Conservation (phyloP, 2,888 invertebrate genomes). For the Acleris holmiana region DNA sequence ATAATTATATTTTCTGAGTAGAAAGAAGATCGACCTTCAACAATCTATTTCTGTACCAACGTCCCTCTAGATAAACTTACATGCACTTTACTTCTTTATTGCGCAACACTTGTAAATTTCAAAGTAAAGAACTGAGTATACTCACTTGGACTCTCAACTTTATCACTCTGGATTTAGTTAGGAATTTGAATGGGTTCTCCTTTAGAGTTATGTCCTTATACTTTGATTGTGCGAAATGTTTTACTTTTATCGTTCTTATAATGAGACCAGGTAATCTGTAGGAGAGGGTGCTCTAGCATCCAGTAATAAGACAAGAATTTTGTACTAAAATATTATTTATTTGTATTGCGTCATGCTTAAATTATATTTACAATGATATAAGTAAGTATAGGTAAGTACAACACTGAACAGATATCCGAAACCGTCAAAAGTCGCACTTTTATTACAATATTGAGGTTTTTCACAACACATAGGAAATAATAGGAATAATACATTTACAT, state of each 20-base stretch:
- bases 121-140: not conserved
- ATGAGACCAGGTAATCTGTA: constrained; percentile 14
- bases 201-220: not conserved
- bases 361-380: constrained; percentile 22
- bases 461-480: no score
- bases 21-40: constrained; percentile 8
- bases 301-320: constrained; percentile 28
- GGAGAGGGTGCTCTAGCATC: constrained; percentile 11
- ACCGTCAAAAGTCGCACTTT: not conserved
- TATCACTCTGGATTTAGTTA: not conserved
- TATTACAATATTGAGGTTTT: not conserved
- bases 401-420: constrained; percentile 10
- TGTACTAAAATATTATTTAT: constrained; percentile 36
- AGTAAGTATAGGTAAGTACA: constrained; percentile 23
- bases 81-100: constrained; percentile 7
- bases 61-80: constrained; percentile 13
- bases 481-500: no score
- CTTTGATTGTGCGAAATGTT: constrained; percentile 1
- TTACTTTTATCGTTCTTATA: constrained; percentile 17
- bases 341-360: constrained; percentile 26
- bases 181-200: not conserved
- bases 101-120: not conserved
- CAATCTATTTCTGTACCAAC: not conserved
- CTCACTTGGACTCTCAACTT: not conserved
- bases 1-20: not conserved